Evolutionary conservation across 2,888 invertebrate species (phyloP).

Genomic region (Troides aeacus): DNA sequence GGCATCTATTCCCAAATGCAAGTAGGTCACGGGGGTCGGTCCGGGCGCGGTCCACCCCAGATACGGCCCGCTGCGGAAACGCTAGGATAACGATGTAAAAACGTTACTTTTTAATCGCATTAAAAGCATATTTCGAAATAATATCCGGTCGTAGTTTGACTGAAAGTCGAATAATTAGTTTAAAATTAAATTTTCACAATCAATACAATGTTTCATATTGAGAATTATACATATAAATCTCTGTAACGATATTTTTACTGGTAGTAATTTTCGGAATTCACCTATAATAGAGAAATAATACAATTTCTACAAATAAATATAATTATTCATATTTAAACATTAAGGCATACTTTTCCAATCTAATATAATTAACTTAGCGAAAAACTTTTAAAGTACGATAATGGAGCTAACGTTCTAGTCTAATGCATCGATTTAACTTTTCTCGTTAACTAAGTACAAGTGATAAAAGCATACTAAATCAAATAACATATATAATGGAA

Average conservation of each 20-base stretch:
- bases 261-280: too few species aligned
- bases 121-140: background rate
- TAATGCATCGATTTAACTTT: background rate
- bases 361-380: background rate
- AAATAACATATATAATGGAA: background rate
- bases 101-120: slow-evolving; percentile 49
- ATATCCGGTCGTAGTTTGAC: background rate
- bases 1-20: slow-evolving; percentile 39
- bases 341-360: background rate
- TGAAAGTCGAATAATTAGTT: background rate
- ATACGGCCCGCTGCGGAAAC: slow-evolving; percentile 34
- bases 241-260: too few species aligned
- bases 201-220: background rate
- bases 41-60: slow-evolving; percentile 43
- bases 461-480: background rate
- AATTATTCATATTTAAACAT: background rate
- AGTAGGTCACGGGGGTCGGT: slow-evolving; percentile 63
- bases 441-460: background rate
- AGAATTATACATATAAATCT: too few species aligned
- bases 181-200: background rate
- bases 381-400: background rate
- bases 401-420: background rate
- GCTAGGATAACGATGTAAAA: slow-evolving; percentile 33
- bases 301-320: background rate
- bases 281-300: too few species aligned